phyloP scores from a whole-genome alignment of 2,113 vertebrate genomes.

The Apodemus sylvaticus region DNA sequence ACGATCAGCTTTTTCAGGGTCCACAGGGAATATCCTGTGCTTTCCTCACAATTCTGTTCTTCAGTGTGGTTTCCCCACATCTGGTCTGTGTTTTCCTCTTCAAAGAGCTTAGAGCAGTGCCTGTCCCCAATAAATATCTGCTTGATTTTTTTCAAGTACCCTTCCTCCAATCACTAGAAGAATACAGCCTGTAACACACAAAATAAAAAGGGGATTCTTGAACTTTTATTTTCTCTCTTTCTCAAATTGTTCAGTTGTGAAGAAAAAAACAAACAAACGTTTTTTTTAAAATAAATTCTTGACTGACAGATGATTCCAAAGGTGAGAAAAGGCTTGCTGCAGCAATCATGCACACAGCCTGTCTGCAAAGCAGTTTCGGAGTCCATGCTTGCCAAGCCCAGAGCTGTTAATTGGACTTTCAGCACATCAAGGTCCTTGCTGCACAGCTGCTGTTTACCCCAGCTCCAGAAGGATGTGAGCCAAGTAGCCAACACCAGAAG shows the following conservation, averaged over 20 bases:
- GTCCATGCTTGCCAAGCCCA: background rate
- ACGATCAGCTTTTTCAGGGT: background rate
- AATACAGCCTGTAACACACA: background rate
- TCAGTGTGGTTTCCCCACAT: background rate
- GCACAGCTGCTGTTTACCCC: background rate
- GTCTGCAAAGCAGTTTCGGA: conserved; percentile 56
- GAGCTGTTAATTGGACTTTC: conserved; percentile 14
- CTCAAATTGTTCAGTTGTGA: background rate
- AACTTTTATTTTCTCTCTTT: background rate
- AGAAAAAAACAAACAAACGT: background rate
- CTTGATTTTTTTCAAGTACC: conserved; percentile 49
- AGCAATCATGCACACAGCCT: background rate
- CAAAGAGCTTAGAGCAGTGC: background rate
- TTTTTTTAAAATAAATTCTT: conserved; percentile 3
- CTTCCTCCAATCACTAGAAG: background rate
- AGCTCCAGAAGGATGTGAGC: background rate
- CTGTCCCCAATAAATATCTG: conserved; percentile 10
- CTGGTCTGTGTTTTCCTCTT: background rate
- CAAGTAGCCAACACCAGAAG: background rate
- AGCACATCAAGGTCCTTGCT: background rate
- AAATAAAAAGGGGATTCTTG: background rate
- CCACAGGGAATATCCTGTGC: background rate
- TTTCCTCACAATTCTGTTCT: background rate
- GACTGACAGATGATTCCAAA: conserved; percentile 15
- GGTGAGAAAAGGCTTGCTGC: background rate